Base-by-base conservation (phyloP, 2,797 vertebrate genomes). In the Siniperca scherzeri region DNA sequence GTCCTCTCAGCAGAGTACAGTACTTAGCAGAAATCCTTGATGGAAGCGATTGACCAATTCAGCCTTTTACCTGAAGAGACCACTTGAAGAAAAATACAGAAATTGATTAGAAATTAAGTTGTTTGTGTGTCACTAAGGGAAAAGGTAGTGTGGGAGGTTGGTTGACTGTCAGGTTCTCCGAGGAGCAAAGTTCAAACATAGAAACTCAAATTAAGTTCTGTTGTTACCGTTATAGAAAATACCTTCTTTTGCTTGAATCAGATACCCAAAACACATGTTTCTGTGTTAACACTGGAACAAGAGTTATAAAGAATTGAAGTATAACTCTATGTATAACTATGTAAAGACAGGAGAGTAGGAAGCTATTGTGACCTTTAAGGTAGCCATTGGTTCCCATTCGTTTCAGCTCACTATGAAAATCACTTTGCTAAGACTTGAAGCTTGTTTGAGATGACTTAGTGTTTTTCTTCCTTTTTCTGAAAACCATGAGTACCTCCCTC, bases 21-120 rank as follows among this genome's bases (percentile, higher is more conserved):
- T 91, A 88, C 90, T 93, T 88, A 64, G 83, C 84, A 86, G 74
- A 81, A 88, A 95, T 93, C 91, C 94, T 93, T 92, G 89, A 94
- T 89, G 82, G 90, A 80, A 79, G 88, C 71, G 52, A 92, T 91
- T 75, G 38, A 79, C 88, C 78, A 84, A 90, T 90, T 93, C 80
- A 88, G 77, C 82, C 87, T 84, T 91, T 91, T 83, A 88, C 81
- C 83, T 92, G 82, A 90, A 91, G 92, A 94, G 93, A 88, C 71
- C 92, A 92, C 94, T 94, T 85, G 87, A 91, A 88, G 89, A 77
- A 89, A 90, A 91, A 91, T 88, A 67, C 69, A 88, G 82, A 80
- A 89, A 92, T 87, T 81, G 67, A 93, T 93, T 92, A 78, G 60
- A 91, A 85, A 88, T 84, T 78, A 64, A 90, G 87, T 92, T n/a